Conservation (phyloP, 2,888 invertebrate species). For the Hipparchia semele region DNA sequence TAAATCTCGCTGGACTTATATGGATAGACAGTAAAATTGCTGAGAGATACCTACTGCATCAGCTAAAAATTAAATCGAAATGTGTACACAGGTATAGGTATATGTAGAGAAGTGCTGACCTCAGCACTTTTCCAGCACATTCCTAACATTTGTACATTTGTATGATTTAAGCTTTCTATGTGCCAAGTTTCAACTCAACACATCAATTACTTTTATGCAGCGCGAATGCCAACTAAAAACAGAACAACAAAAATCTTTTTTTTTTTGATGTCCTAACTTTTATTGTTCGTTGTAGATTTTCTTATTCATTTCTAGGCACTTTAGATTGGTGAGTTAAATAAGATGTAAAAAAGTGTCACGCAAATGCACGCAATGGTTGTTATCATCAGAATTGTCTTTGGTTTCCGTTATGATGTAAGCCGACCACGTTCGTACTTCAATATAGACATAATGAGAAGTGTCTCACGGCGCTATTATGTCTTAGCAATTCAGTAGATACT, state of each 20-base stretch:
- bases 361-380: constrained; percentile 36
- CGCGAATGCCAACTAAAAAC: no score
- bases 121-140: no score
- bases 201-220: no score
- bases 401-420: constrained; percentile 43
- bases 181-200: no score
- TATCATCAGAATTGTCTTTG: constrained; percentile 38
- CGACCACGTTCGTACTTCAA: constrained; percentile 43
- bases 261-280: not conserved
- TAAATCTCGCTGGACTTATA: no score
- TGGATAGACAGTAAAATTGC: no score
- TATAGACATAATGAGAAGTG: constrained; percentile 56
- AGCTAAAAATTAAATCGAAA: no score
- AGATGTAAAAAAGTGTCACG: constrained; percentile 37
- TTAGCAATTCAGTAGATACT: constrained; percentile 52
- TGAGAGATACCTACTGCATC: no score
- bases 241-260: not conserved
- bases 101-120: no score
- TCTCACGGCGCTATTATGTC: constrained; percentile 68
- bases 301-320: not conserved
- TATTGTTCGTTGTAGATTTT: constrained; percentile 8
- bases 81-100: no score
- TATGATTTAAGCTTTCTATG: no score
- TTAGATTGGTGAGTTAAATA: constrained; percentile 14
- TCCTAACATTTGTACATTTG: no score